Conservation (phyloP, 2,797 vertebrate genomes). For the Eptatretus atami region DNA sequence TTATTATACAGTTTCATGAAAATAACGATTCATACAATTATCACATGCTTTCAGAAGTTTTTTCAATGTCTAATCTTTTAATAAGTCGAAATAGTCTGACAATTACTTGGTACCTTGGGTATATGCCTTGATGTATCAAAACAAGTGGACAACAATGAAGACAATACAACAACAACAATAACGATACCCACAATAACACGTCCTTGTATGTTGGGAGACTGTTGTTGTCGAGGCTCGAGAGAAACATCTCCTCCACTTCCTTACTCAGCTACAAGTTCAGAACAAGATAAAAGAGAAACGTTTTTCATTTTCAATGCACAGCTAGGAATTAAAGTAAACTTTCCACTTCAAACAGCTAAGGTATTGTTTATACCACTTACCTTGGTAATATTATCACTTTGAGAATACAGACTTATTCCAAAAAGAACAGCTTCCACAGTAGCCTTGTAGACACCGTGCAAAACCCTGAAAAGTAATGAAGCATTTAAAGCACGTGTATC, state of each 20-base stretch:
- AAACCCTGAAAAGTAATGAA: constrained; percentile 22
- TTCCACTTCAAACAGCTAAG: neutral
- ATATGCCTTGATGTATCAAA: neutral
- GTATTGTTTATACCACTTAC: constrained; percentile 14
- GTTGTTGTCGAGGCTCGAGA: constrained; percentile 23
- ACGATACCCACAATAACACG: constrained; percentile 23
- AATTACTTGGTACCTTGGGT: neutral
- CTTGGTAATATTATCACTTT: constrained; percentile 35
- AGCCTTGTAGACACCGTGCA: constrained; percentile 65
- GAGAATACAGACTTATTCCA: constrained; percentile 56
- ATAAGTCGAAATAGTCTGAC: neutral
- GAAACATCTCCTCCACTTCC: constrained; percentile 35
- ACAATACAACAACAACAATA: neutral
- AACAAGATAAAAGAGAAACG: constrained; percentile 5
- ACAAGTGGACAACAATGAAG: neutral
- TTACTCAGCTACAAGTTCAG: constrained; percentile 34
- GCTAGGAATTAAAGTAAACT: no score
- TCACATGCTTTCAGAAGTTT: no score
- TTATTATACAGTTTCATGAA: no score
- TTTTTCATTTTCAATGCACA: neutral
- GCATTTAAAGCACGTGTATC: constrained; percentile 9
- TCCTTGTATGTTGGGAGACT: constrained; percentile 30
- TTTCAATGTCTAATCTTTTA: no score
- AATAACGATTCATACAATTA: no score
- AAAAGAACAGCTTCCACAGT: constrained; percentile 50